phyloP scores from a whole-genome alignment of 2,797 vertebrate genomes.

The Sardinella longiceps region DNA sequence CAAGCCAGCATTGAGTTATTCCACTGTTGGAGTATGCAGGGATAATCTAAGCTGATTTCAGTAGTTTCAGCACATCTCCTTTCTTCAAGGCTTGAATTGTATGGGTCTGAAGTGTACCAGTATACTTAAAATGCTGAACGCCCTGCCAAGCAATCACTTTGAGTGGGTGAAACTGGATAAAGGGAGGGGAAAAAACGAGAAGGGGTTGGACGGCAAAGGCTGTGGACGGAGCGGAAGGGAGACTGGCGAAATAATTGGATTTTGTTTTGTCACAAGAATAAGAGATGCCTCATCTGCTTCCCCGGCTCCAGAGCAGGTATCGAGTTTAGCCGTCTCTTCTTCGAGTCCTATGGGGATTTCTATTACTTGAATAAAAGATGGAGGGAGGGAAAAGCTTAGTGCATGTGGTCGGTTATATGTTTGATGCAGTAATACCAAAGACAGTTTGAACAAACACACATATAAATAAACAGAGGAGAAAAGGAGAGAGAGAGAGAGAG shows the following conservation, averaged over 20 bases:
- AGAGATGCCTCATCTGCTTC: slow-evolving; percentile 43
- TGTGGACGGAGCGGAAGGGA: slow-evolving; percentile 58
- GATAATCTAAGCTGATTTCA: not conserved
- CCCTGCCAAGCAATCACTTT: not conserved
- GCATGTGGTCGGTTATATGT: slow-evolving; percentile 27
- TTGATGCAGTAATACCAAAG: slow-evolving; percentile 17
- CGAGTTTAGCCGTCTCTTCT: slow-evolving; percentile 50
- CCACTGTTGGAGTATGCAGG: not conserved
- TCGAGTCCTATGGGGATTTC: slow-evolving; percentile 53
- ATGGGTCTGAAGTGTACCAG: slow-evolving; percentile 9
- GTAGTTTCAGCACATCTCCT: not conserved
- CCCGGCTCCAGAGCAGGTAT: slow-evolving; percentile 52
- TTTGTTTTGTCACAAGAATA: slow-evolving; percentile 60
- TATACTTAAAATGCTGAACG: not conserved
- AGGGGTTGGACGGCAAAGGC: slow-evolving; percentile 42
- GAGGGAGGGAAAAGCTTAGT: slow-evolving; percentile 38
- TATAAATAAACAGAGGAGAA: not conserved
- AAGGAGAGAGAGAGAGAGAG: not conserved
- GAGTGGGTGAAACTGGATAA: not conserved
- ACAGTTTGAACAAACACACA: slow-evolving; percentile 29
- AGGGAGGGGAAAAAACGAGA: slow-evolving; percentile 52
- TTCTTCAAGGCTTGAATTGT: not conserved
- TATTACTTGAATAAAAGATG: slow-evolving; percentile 41
- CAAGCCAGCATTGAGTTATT: not conserved
- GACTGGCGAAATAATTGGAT: slow-evolving; percentile 69